Evolutionary conservation across 2,888 invertebrate genomes (phyloP).

Genomic region (Scaptomyza polygonia): DNA sequence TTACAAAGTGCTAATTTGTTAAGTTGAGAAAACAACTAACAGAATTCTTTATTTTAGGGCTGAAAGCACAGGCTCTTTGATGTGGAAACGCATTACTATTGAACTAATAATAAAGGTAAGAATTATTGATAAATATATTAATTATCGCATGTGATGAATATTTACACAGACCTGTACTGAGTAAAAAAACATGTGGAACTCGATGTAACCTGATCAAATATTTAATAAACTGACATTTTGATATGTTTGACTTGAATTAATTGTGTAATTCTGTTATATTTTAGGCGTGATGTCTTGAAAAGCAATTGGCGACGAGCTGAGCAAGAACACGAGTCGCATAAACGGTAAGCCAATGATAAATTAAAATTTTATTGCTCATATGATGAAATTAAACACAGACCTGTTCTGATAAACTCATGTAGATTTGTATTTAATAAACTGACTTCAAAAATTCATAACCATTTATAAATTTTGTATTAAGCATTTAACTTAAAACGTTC

Average conservation of each 20-base stretch:
- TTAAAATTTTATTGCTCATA: not conserved
- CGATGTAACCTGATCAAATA: slow-evolving; percentile 53
- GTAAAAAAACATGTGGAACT: slow-evolving; percentile 56
- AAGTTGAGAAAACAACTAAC: not conserved
- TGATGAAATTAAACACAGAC: slow-evolving; percentile 43
- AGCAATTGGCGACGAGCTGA: slow-evolving; percentile 25
- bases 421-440: slow-evolving; percentile 33
- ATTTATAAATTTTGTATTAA: not conserved
- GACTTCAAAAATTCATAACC: slow-evolving; percentile 2
- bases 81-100: slow-evolving; percentile 11
- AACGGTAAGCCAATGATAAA: slow-evolving; percentile 14
- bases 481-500: not conserved
- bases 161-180: slow-evolving; percentile 72
- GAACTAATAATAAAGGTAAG: slow-evolving; percentile 22
- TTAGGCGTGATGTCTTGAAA: slow-evolving; percentile 15
- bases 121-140: not conserved
- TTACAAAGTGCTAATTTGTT: not conserved
- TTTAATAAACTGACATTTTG: not conserved
- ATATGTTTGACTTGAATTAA: not conserved
- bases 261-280: not conserved
- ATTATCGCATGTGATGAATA: slow-evolving; percentile 41
- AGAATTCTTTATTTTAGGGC: slow-evolving; percentile 26
- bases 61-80: slow-evolving; percentile 8
- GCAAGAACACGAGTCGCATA: not conserved
- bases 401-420: slow-evolving; percentile 38